Evolutionary conservation across 2,888 invertebrate species (phyloP), one percentile per base, ranked within the genome.

Genomic region (Rhyacophila evoluta): DNA sequence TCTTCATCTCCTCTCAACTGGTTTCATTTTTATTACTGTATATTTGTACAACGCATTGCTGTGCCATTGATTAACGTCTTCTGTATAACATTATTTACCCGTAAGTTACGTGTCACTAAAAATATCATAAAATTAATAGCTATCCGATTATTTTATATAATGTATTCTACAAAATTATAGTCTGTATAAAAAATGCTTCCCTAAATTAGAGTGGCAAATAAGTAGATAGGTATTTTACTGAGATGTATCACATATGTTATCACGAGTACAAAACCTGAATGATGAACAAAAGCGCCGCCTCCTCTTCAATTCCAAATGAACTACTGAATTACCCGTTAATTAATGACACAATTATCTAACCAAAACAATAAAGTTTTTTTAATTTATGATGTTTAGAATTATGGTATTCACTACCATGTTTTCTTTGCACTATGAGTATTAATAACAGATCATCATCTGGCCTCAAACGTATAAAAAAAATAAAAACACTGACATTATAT

Each of bases 41-140:
- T 72, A 77, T 73, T 77, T 76, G 15, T 27, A 72, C 41, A 72
- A 80, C 75, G 78, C 69, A 75, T 69, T 74, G 68, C 75, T 79
- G 81, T 81, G 81, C 81, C 81, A 81, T 81, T 75, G 75, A 41
- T 72, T 78, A 74, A 75, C 36, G 71, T 81, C 78, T 80, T 78
- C 78, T 78, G 75, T 78, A n/a, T n/a, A 80, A 70, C 73, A 72
- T 74, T 77, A 68, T 73, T 55, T 19, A 25, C 55, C 25, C 37
- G 29, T 80, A 80, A 79, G 73, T 75, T 75, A 74, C 12, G 75
- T 74, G 68, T 80, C 77, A 77, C 80, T 77, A 75, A 77, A n/a
- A 79, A 77, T 79, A 79, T 74, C 79, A 76, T 72, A 55, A 33
- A 69, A 4, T 28, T 79, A 73, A 75, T 55, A 77, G 38, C 73